These are phyloP conservation scores for Neoseiulus cucumeris DNA, from an alignment of 1,140 invertebrate genomes.

Conservation along the genomic window DNA sequence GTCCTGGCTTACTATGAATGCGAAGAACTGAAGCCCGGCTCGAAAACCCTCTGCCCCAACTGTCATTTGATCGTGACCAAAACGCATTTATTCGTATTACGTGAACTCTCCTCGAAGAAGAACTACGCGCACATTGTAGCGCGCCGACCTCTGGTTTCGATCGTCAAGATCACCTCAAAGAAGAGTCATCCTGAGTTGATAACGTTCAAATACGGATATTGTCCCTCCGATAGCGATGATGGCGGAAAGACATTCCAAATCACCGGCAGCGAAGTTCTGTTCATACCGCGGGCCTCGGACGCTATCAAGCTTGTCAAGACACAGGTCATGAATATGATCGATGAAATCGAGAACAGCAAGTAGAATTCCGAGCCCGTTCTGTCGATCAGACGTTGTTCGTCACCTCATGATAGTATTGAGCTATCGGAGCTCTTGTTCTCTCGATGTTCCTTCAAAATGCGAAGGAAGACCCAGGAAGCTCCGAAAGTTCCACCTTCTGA, in stretches of 20 bases:
- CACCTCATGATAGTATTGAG: no score
- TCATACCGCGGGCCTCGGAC: conserved; percentile 72
- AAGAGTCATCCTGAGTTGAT: conserved; percentile 80
- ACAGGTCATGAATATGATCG: conserved; percentile 35
- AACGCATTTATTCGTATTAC: conserved; percentile 62
- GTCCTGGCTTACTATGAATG: conserved; percentile 67
- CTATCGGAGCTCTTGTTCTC: no score
- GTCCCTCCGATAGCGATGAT: conserved; percentile 23
- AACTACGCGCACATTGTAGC: conserved; percentile 60
- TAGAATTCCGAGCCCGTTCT: not conserved
- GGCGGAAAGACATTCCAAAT: conserved; percentile 32
- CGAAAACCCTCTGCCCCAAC: conserved; percentile 37
- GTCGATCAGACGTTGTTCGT: no score
- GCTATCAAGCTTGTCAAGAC: conserved; percentile 60
- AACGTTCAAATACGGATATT: conserved; percentile 76
- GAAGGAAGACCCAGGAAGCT: no score
- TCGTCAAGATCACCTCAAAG: conserved; percentile 88
- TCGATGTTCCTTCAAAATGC: no score
- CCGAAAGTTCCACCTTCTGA: no score
- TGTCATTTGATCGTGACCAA: conserved; percentile 69
- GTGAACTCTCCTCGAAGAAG: conserved; percentile 51
- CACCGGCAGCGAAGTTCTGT: conserved; percentile 68
- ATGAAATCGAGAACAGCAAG: conserved; percentile 11
- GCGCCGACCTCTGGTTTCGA: conserved; percentile 57
- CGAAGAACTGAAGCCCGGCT: conserved; percentile 70